Conservation (phyloP, 2,888 invertebrate genomes). For the Sylvicola cinctus region DNA sequence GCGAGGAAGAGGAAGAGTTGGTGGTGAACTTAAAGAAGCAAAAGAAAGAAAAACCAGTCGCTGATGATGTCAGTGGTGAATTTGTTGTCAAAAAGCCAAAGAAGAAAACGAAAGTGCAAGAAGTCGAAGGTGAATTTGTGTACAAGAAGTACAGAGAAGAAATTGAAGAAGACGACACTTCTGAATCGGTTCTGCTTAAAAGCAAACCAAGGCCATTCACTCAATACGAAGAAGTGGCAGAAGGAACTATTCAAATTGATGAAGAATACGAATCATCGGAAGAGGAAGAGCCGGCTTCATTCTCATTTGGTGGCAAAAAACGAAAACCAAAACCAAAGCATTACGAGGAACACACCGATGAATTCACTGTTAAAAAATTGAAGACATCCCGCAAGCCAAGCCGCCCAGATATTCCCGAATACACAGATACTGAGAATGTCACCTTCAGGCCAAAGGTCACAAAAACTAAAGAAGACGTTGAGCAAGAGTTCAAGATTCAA, state of each 20-base stretch:
- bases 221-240: constrained; percentile 8
- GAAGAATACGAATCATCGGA: constrained; percentile 11
- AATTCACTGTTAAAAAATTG: constrained; percentile 52
- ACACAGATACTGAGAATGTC: constrained; percentile 54
- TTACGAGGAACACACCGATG: constrained; percentile 37
- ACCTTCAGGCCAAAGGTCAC: constrained; percentile 56
- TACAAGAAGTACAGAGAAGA: constrained; percentile 5
- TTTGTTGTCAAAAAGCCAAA: constrained; percentile 17
- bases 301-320: constrained; percentile 15
- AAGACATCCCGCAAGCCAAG: constrained; percentile 42
- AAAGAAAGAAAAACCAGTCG: constrained; percentile 15
- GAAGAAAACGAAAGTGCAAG: constrained; percentile 10
- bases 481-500: constrained; percentile 75
- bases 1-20: constrained; percentile 11
- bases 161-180: constrained; percentile 12
- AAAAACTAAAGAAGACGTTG: constrained; percentile 68
- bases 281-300: constrained; percentile 6
- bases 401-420: constrained; percentile 44
- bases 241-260: constrained; percentile 11
- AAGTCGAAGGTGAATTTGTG: constrained; percentile 15
- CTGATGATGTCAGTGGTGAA: constrained; percentile 16
- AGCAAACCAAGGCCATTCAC: constrained; percentile 11
- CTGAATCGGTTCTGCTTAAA: constrained; percentile 15
- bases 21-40: constrained; percentile 23
- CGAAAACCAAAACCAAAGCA: constrained; percentile 28